phyloP scores from a whole-genome alignment of 2,888 invertebrate species.

The Margaritifera margaritifera region DNA sequence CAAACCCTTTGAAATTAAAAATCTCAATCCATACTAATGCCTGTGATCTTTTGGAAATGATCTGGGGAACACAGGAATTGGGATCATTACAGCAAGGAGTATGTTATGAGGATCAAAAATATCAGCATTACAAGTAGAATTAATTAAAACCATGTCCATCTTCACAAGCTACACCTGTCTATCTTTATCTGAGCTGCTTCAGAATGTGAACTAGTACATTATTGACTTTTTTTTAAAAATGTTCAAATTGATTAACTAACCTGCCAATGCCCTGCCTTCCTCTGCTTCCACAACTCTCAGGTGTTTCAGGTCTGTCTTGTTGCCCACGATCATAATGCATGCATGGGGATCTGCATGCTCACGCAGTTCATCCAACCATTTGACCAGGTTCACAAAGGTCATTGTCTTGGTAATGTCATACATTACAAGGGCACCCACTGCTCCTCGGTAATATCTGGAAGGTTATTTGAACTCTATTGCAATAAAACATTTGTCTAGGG shows the following conservation, averaged over 20 bases:
- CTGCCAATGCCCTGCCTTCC: constrained; percentile 59
- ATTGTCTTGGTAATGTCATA: constrained; percentile 63
- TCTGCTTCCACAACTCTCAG: constrained; percentile 57
- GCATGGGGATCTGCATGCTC: constrained; percentile 61
- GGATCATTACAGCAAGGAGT: too few species aligned
- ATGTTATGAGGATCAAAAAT: too few species aligned
- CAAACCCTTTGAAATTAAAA: too few species aligned
- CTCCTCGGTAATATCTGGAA: constrained; percentile 63
- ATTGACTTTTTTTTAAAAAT: too few species aligned
- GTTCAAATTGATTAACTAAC: constrained; percentile 31
- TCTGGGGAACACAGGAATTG: too few species aligned
- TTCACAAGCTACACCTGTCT: too few species aligned
- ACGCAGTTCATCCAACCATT: constrained; percentile 61
- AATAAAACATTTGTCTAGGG: background rate
- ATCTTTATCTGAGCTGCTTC: too few species aligned
- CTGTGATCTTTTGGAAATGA: too few species aligned
- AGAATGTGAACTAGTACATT: too few species aligned
- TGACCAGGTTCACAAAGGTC: constrained; percentile 60
- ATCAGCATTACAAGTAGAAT: too few species aligned
- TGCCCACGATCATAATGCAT: constrained; percentile 64
- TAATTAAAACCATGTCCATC: too few species aligned
- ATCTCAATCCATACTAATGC: too few species aligned
- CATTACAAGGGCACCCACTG: constrained; percentile 65
- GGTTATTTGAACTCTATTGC: constrained; percentile 1
- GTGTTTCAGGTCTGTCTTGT: constrained; percentile 62